Evolutionary conservation across 2,113 vertebrate species (phyloP), one percentile per base, ranked within the genome.

Genomic region (Neotragus moschatus): DNA sequence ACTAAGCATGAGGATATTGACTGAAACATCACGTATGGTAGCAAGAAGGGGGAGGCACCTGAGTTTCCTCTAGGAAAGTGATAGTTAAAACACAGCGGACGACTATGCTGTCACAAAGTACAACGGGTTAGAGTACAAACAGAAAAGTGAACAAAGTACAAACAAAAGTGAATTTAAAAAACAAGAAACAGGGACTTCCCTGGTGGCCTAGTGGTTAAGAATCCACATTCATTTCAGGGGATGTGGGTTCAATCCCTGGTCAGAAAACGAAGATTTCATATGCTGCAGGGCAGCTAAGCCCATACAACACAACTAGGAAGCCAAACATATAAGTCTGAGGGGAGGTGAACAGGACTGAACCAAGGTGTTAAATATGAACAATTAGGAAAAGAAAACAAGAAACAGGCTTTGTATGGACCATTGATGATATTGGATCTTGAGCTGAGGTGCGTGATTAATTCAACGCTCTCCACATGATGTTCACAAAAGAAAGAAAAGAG

Each of bases 1-100:
- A 84, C 17, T n/a, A 81, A 49, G 26, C 25, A 12, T 7, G 79
- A 84, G 43, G 25, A 73, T 73, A 21, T 43, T 51, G 39, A 12
- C 0, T 7, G 13, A 6, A n/a, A 2, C 3, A 79, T 47, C 43
- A 53, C 0, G 10, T 4, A 1, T 1, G 5, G n/a, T n/a, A 6
- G 14, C 26, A 36, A 51, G 15, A 43, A 55, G 2, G 28, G 47
- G 12, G 26, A 63, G 79, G 28, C 14, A 61, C 23, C n/a, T 33
- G 36, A 15, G 2, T 58, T 43, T 75, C 33, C 9, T 45, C 26
- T 39, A 73, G 33, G 11, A n/a, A n/a, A 81, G 6, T 25, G 15
- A 26, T 43, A 66, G 15, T 3, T 84, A 43, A 80, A 47, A 70
- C 39, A 53, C 3, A 17, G 53, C 25, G 2, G 45, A 25, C 21